These are phyloP conservation scores for Alcedo atthis DNA, from an alignment of 2,797 vertebrate genomes.

Conservation along the genomic window DNA sequence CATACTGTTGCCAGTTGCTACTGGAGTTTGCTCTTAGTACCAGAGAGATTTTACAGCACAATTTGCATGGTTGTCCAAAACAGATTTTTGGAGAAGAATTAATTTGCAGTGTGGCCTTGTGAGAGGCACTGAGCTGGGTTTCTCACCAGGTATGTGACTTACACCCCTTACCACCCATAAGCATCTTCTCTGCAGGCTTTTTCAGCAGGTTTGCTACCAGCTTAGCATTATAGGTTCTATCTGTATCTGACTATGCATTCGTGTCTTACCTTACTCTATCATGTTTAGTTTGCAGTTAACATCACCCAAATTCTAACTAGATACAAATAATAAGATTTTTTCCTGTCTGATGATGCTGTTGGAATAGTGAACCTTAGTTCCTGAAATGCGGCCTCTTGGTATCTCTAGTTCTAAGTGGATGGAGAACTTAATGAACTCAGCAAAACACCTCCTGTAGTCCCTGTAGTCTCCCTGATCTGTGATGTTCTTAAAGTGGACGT, in stretches of 20 bases:
- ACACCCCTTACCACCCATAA: neutral
- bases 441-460: neutral
- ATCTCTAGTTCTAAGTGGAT: neutral
- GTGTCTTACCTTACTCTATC: neutral
- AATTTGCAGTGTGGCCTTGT: neutral
- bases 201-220: neutral
- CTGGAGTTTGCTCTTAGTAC: neutral
- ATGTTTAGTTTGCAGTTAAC: neutral
- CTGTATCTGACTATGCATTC: neutral
- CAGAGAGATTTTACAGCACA: neutral
- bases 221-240: neutral
- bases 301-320: neutral
- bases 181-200: neutral
- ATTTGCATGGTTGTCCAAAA: neutral
- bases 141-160: neutral
- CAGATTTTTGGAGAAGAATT: neutral
- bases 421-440: neutral
- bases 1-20: neutral
- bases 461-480: neutral
- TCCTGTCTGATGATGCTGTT: neutral
- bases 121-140: neutral
- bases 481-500: neutral
- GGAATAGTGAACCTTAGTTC: neutral
- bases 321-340: neutral
- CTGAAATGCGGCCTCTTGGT: neutral